Base-by-base conservation (phyloP, 1,140 invertebrate species). In the Drosophila lini region DNA sequence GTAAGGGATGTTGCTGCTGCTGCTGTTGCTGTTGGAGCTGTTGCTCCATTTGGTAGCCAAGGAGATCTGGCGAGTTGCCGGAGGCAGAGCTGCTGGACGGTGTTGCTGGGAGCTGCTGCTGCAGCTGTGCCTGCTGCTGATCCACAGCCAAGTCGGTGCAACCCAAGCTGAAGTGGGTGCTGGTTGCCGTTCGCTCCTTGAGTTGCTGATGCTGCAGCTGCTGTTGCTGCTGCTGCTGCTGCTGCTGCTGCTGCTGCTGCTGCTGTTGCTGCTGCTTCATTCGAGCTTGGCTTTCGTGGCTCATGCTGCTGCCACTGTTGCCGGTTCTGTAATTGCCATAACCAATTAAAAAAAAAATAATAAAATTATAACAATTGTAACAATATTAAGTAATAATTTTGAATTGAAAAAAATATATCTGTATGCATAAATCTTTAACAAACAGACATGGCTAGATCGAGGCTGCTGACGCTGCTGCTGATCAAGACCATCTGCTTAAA, bases 211-310 rank as follows among this genome's bases (percentile, higher is more conserved):
- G 82, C 22, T 80, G 81, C 0, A 81, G 88, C 2, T 85, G 88
- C 1, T 89, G 84, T 1, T 74, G 81, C 1, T 74, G 81, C 0
- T 84, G 83, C 0, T 91, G 90, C 3, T 91, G 89, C 0, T 91
- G 83, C 0, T 84, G 79, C 8, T 85, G 80, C 19, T 91, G 90
- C 31, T 91, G 90, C 0, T 91, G 90, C 3, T 91, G 89, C 0
- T 91, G 83, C 0, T 84, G 79, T 10, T 85, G 80, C 19, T 91
- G 90, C 31, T 91, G 90, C 63, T 92, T 92, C 80, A 92, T 84
- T 71, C 91, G 91, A 28, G 85, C 81, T 57, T 92, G 91, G 31
- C 79, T 90, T 59, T 92, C 91, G 41, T 91, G 91, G 48, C 91
- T 92, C 82, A 92, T 92, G 47, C 80, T 78, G 63, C 77, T 74